Evolutionary conservation across 1,140 invertebrate genomes (phyloP), one percentile per base, ranked within the genome.

Genomic region (Scylla paramamosain): DNA sequence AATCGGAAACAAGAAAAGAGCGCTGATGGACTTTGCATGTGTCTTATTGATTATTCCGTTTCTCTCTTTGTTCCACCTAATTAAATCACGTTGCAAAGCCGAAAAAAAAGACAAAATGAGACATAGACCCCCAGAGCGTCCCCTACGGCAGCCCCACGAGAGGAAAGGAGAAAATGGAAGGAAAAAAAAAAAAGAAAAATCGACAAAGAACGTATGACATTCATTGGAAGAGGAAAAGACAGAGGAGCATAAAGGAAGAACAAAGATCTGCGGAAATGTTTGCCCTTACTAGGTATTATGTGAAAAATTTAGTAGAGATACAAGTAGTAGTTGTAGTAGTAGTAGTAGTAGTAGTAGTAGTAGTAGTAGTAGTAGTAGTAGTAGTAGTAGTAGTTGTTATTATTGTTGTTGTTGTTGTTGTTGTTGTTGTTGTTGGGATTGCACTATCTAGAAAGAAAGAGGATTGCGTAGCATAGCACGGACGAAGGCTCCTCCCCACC

Each of bases 81-180:
- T 77, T 77, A 77, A 77, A 77, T 77, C 67, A 77, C 67, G 67
- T 77, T 77, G 67, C 12, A 77, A 77, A 77, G 67, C 67, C n/a
- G 67, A 7, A 77, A 77, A 77, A 77, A 77, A 77, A 77, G 67
- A 77, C 67, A 20, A 77, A 77, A 77, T 77, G 67, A 59, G 52
- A 59, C 52, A 12, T 12, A n/a, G 67, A 77, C 20, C 67, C n/a
- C 67, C 16, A n/a, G 6, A 25, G 20, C 25, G 20, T 77, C 67
- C 25, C 20, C 67, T n/a, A 20, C 25, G 67, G 67, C 67, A 77
- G 67, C 67, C 67, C 67, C 67, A 77, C 67, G 67, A n/a, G 67
- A 77, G 67, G 25, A n/a, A 20, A 77, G 20, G 0, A 59, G 52
- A 59, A 59, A 16, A 4, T 0, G 67, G 67, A n/a, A n/a, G 67